These are phyloP conservation scores for Polypedilum pembai DNA, from an alignment of 1,140 invertebrate genomes.

Conservation along the genomic window DNA sequence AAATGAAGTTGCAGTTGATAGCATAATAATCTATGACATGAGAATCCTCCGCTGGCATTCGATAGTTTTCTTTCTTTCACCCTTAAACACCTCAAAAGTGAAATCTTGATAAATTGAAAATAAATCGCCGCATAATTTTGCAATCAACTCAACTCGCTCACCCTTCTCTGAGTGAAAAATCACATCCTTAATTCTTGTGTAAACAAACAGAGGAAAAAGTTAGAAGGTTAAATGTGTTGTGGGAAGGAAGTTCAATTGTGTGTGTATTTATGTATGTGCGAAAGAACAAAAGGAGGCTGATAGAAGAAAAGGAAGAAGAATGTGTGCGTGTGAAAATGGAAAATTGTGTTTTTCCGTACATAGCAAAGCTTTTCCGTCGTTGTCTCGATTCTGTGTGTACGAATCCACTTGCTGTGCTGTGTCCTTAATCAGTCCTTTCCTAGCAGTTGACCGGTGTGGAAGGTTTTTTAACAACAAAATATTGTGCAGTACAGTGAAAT, in stretches of 20 bases:
- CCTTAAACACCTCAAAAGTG: no score
- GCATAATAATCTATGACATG: no score
- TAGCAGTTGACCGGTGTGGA: constrained; percentile 29
- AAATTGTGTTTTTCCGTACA: constrained; percentile 18
- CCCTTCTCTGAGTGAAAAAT: background rate
- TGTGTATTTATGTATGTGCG: background rate
- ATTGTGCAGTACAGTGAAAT: background rate
- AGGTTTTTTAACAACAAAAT: constrained; percentile 30
- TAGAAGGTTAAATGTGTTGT: background rate
- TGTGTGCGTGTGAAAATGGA: constrained; percentile 19
- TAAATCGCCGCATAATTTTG: constrained; percentile 26
- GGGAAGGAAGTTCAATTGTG: background rate
- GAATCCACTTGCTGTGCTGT: background rate
- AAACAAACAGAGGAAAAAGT: background rate
- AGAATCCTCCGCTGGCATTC: no score
- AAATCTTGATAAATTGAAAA: constrained; percentile 22
- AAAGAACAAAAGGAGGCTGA: background rate
- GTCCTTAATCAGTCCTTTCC: constrained; percentile 19
- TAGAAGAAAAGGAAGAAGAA: background rate
- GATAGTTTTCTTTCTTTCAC: no score
- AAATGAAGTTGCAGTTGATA: no score
- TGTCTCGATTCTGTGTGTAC: background rate
- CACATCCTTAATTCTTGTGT: constrained; percentile 13
- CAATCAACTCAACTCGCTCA: background rate
- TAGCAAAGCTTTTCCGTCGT: background rate